Base-by-base conservation (phyloP, 2,888 invertebrate species). In the Nasonia oneida region DNA sequence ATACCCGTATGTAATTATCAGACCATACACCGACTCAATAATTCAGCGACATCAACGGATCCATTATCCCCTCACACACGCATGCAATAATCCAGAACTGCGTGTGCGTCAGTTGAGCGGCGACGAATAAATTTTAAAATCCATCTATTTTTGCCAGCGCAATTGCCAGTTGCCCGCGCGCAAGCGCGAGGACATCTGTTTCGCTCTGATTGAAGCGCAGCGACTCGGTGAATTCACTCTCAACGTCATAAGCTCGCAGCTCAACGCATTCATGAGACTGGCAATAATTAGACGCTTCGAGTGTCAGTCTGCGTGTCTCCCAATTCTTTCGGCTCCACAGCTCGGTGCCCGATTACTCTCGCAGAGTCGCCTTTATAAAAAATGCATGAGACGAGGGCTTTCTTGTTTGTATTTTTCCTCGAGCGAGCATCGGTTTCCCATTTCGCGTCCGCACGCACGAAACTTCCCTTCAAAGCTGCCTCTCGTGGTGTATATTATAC, bases 321-420 rank as follows among this genome's bases (percentile, higher is more conserved):
- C 64, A 18, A 33, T 37, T 42, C 23, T n/a, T 50, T 80, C 12
- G 37, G 42, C 15, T 79, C 12, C 67, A 70, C 15, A 71, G 74
- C 15, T 42, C 83, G 78, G 71, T 71, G 71, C 74, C 23, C 86
- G 88, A 89, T 90, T 89, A 88, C 87, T 86, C 84, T 70, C 47
- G 0, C 73, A 57, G 29, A 29, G 83, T 81, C 76, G 73, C 82
- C 81, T 89, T 89, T 87, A 90, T 90, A 89, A 90, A 90, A 89
- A 86, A 90, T 90, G 87, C 88, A 90, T 87, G 89, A 90, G 88
- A 80, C 1, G 29, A 29, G 29, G 29, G 82, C 23, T 80, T 86
- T 86, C 77, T 77, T 82, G 74, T 82, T 67, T 77, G 85, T 83
- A 76, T 81, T 79, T 67, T 37, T n/a, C 53, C 23, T 47, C 39